Percentiles rank a stretch among this genome's conserved stretches.
These are phyloP conservation scores for Jaculus jaculus DNA, from an alignment of 2,113 vertebrate species.

Conservation along the genomic window DNA sequence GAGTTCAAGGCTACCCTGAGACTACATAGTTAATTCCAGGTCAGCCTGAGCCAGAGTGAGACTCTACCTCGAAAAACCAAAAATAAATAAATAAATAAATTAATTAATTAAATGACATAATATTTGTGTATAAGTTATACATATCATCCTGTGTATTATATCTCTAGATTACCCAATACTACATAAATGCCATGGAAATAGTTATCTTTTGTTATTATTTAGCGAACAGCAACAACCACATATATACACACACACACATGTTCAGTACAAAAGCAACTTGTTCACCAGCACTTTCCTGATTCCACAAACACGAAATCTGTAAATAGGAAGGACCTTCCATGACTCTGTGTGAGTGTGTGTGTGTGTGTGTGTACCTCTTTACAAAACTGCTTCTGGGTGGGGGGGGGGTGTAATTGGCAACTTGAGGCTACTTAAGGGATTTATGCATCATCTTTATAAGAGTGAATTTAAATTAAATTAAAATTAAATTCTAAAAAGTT, in stretches of 20 bases:
- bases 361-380: neutral
- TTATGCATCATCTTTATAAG: slow-evolving; percentile 22
- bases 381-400: slow-evolving; percentile 3
- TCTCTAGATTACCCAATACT: neutral
- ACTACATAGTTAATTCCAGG: too few relatives aligned
- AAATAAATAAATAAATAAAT: too few relatives aligned
- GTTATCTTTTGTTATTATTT: neutral
- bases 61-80: too few relatives aligned
- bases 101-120: too few relatives aligned
- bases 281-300: neutral
- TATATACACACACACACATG: neutral
- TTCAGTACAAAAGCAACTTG: neutral
- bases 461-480: too few relatives aligned
- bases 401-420: neutral
- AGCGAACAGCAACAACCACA: neutral
- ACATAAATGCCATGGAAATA: neutral
- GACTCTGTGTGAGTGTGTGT: neutral
- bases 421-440: neutral
- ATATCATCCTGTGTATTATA: neutral
- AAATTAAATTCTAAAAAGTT: too few relatives aligned
- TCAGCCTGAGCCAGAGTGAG: too few relatives aligned
- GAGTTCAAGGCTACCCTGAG: too few relatives aligned
- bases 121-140: neutral
- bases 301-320: neutral
- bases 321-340: neutral